A percentile compares a stretch with the other conserved stretches of the same genome.
Conservation (phyloP, 2,113 vertebrate species). For the Oriolus oriolus region DNA sequence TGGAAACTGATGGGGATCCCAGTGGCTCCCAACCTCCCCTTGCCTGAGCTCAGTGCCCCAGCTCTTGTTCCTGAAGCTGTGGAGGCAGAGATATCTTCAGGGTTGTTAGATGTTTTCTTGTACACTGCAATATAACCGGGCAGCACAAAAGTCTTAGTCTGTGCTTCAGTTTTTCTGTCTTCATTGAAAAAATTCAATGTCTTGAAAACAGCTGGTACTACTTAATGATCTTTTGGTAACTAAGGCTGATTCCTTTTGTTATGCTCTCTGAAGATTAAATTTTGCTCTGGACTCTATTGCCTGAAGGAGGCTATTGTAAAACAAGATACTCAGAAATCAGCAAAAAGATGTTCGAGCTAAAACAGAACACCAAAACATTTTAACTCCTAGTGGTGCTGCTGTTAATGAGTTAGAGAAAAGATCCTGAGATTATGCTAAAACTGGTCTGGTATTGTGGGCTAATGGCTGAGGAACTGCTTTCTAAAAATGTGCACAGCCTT, state of each 20-base stretch:
- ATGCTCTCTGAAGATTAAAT: slow-evolving; percentile 39
- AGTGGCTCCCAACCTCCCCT: not conserved
- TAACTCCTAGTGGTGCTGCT: not conserved
- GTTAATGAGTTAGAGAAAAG: not conserved
- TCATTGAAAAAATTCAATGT: slow-evolving; percentile 5
- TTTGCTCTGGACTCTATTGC: slow-evolving; percentile 14
- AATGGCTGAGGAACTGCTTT: not conserved
- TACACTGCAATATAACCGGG: not conserved
- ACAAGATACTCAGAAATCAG: slow-evolving; percentile 35
- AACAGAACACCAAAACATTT: not conserved
- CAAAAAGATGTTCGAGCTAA: slow-evolving; percentile 18
- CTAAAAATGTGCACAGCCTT: not conserved
- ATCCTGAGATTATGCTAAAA: not conserved
- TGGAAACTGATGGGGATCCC: not conserved
- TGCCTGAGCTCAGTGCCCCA: not conserved
- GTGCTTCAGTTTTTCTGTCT: not conserved
- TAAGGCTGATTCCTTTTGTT: slow-evolving; percentile 48
- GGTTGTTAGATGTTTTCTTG: not conserved
- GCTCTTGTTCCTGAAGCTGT: not conserved
- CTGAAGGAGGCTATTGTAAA: slow-evolving; percentile 51
- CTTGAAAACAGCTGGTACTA: slow-evolving; percentile 38
- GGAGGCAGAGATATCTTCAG: not conserved
- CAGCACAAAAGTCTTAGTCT: not conserved
- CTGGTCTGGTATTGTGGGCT: not conserved
- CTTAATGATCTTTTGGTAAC: slow-evolving; percentile 50